A percentile compares a stretch with the other conserved stretches of the same genome.
Conservation (phyloP, 2,113 vertebrate genomes). For the Mirza zaza region DNA sequence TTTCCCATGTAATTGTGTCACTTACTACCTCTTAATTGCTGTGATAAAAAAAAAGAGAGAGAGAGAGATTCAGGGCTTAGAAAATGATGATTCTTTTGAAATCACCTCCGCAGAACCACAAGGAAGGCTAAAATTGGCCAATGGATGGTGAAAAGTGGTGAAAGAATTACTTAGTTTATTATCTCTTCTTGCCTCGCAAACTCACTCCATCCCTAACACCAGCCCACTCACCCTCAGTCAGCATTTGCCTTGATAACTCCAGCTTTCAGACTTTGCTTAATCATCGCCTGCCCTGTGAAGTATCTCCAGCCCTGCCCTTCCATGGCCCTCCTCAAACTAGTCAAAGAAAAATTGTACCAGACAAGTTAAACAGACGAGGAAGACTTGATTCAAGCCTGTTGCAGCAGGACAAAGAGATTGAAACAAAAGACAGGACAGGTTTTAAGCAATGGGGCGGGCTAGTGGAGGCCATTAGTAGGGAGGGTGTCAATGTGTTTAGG, state of each 20-base stretch:
- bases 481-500: not conserved
- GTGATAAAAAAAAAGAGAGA: not conserved
- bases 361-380: not conserved
- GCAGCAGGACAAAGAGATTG: not conserved
- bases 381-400: not conserved
- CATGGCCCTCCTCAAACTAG: not conserved
- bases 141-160: not conserved
- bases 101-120: not conserved
- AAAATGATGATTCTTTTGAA: constrained; percentile 28
- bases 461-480: not conserved
- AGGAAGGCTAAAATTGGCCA: not conserved
- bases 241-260: not conserved
- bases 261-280: not conserved
- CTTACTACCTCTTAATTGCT: not conserved
- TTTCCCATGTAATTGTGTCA: not conserved
- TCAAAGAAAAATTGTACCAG: not conserved
- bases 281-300: not conserved
- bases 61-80: not conserved
- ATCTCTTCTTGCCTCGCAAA: not conserved
- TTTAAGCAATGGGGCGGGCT: not conserved
- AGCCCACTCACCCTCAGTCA: not conserved
- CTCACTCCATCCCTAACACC: not conserved
- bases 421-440: not conserved
- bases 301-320: not conserved
- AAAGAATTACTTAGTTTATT: not conserved